Evolutionary conservation across 2,113 vertebrate species (phyloP), one percentile per base, ranked within the genome.

Genomic region (Aphyosemion australe): DNA sequence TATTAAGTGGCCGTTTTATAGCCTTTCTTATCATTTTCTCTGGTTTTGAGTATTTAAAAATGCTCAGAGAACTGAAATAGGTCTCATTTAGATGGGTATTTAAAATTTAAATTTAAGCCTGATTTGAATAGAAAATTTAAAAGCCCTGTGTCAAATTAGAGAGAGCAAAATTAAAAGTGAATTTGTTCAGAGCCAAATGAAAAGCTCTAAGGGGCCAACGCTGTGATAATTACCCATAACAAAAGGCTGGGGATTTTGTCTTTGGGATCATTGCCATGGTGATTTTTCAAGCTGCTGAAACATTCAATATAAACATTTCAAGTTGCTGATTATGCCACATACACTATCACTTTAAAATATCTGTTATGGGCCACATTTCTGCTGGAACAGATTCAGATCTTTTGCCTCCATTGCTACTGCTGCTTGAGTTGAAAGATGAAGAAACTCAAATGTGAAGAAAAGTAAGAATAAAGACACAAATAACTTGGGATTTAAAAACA

Each of bases 161-260:
- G 69, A 58, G 76, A 78, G 72, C 13, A 74, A 84, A 87, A 89
- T 84, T 65, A 84, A 87, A 88, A 74, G 75, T 79, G 74, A 84
- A 77, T 83, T 78, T 78, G 56, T 76, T 80, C 62, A 14, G 75
- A 77, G 84, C 86, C 84, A 88, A 84, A 80, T 86, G 67, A 72
- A 68, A 67, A 57, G 73, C 73, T 88, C 85, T 72, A 70, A 68
- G 58, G 49, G 70, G 66, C 51, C 62, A 60, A 67, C 78, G 80
- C 73, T 52, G 73, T 45, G 43, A 84, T 90, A 88, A 91, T 90
- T 84, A 87, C 63, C 83, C 87, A 43, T 77, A 76, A 88, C 87
- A 87, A 88, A 88, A 88, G 78, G 71, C 80, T 41, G 48, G 53
- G 57, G 74, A 77, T 87, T 87, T 87, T 88, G 85, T 90, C 84